Evolutionary conservation across 2,797 vertebrate species (phyloP).

Genomic region (Tolypeutes matacus): DNA sequence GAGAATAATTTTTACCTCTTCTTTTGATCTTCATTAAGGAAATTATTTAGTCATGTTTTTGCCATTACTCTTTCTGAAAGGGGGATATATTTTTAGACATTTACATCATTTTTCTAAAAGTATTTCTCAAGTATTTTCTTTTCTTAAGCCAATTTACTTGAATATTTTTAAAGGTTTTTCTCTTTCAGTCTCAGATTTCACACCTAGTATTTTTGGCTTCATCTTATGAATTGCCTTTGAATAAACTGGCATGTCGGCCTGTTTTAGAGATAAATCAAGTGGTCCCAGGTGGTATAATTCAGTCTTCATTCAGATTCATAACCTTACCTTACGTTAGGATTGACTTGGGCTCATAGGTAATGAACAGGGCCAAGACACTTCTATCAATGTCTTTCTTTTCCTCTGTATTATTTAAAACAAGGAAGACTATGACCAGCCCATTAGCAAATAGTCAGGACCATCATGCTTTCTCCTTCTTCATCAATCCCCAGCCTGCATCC

Average conservation of each 20-base stretch:
- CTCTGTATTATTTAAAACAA: background rate
- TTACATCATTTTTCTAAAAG: background rate
- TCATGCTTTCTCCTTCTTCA: background rate
- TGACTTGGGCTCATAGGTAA: background rate
- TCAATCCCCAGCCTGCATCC: background rate
- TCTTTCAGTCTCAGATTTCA: slow-evolving; percentile 12
- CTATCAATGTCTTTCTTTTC: background rate
- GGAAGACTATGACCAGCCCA: background rate
- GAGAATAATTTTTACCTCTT: background rate
- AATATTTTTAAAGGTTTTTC: background rate
- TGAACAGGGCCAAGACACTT: background rate
- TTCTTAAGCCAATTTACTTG: background rate
- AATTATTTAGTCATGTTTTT: slow-evolving; percentile 10
- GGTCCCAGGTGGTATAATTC: background rate
- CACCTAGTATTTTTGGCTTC: background rate
- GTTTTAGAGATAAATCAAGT: background rate
- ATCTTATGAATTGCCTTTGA: background rate
- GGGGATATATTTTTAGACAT: background rate
- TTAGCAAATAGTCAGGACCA: background rate
- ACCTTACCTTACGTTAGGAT: background rate
- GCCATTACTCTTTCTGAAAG: background rate
- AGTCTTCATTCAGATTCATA: background rate
- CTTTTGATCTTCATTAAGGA: background rate
- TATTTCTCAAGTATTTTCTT: slow-evolving; percentile 29
- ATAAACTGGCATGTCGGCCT: background rate